Evolutionary conservation across 2,888 invertebrate genomes (phyloP).

Genomic region (Acronicta psi): DNA sequence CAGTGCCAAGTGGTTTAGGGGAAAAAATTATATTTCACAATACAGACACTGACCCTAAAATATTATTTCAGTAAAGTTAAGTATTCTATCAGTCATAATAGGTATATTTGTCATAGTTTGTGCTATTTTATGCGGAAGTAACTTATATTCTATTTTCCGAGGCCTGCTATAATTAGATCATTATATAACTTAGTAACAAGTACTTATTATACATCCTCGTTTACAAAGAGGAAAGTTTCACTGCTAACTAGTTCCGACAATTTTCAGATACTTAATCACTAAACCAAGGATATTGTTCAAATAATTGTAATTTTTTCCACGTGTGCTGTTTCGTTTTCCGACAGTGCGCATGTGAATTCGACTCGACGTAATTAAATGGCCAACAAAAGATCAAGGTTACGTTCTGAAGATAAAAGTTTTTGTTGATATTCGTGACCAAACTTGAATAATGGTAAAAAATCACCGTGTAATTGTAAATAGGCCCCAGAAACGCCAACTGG

Average conservation of each 20-base stretch:
- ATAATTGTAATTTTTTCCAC: constrained; percentile 53
- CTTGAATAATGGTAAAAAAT: constrained; percentile 79
- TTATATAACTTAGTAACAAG: neutral
- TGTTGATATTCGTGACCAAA: constrained; percentile 84
- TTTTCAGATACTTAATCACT: constrained; percentile 28
- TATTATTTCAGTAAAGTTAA: no score
- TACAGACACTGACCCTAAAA: no score
- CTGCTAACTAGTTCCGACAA: constrained; percentile 33
- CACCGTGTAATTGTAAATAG: constrained; percentile 85
- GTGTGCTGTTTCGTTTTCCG: constrained; percentile 59
- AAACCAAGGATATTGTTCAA: constrained; percentile 34
- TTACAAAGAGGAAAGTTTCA: constrained; percentile 43
- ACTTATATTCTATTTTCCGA: neutral
- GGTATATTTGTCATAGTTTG: no score
- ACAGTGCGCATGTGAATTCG: constrained; percentile 67
- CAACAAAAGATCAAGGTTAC: constrained; percentile 85
- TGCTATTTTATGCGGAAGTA: neutral
- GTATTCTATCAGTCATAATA: no score
- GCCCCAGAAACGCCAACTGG: constrained; percentile 68
- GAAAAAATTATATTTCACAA: no score
- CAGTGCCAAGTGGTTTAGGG: no score
- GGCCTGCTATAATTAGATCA: neutral
- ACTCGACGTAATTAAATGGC: constrained; percentile 80
- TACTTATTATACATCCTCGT: constrained; percentile 42
- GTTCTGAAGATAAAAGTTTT: constrained; percentile 80